Conservation (phyloP, 2,113 vertebrate species). For the Lepus europaeus region DNA sequence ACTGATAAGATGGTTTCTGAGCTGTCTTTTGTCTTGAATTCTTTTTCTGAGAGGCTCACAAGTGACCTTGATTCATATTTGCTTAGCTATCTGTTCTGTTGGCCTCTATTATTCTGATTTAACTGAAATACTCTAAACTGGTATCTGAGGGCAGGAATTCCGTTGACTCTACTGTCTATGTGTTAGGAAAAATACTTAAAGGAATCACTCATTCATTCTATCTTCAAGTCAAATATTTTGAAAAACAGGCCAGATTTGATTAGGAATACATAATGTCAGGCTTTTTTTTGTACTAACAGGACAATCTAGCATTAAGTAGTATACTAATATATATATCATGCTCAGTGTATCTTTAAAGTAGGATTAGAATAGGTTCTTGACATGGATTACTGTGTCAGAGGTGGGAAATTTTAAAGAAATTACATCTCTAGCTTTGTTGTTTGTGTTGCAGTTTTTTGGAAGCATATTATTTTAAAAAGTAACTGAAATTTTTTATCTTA, state of each 20-base stretch:
- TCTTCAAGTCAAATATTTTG: slow-evolving; percentile 16
- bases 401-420: slow-evolving; percentile 10
- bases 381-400: not conserved
- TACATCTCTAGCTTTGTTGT: not conserved
- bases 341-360: not conserved
- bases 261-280: not conserved
- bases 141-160: slow-evolving; percentile 17
- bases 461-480: not conserved
- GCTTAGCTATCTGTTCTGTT: not conserved
- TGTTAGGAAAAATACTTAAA: slow-evolving; percentile 40
- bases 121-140: slow-evolving; percentile 39
- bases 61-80: slow-evolving; percentile 35
- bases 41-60: not conserved
- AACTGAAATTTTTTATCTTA: slow-evolving; percentile 42
- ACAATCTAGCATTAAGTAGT: not conserved
- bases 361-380: not conserved
- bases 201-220: not conserved
- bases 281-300: not conserved
- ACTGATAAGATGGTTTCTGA: slow-evolving; percentile 27
- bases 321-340: not conserved
- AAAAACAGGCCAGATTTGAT: slow-evolving; percentile 32
- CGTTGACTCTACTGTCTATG: not conserved
- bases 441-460: not conserved
- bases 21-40: slow-evolving; percentile 22
- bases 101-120: not conserved